Evolutionary conservation across 1,140 invertebrate species (phyloP), one percentile per base, ranked within the genome.

Genomic region (Eurosta solidaginis): DNA sequence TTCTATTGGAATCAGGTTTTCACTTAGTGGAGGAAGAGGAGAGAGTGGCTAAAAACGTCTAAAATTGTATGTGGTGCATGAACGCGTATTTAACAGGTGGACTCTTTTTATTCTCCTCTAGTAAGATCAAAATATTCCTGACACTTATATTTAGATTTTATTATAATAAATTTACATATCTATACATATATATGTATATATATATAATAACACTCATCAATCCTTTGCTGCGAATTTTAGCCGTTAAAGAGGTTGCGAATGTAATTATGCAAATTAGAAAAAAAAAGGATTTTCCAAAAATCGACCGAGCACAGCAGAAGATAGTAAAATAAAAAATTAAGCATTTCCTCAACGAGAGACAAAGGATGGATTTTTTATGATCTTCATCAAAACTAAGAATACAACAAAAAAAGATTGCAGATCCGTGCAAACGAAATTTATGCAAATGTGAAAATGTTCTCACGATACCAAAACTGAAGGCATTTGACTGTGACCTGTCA

Each of bases 361-460:
- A 68, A 68, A 59, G 17, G 33, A 12, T 40, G 5, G 45, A 3
- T 20, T 68, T 68, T 22, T 68, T 68, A 68, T 20, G 33, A 68
- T 68, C 59, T 68, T 40, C 59, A 68, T 42, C 59, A 68, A 22
- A 54, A 10, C 14, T 22, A 42, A 27, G 7, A 40, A 68, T 20
- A 36, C 17, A 63, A 59, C n/a, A n/a, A 59, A 68, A 68, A 42
- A 68, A 68, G 29, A 68, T 29, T 68, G 59, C 59, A 68, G 33
- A 68, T 42, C 59, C n/a, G 33, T 68, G 33, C 59, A 33, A 76
- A 76, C 4, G 29, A 76, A 76, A 76, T n/a, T 76, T 76, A 76
- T 76, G 74, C 47, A 76, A 76, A 76, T 76, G 20, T 52, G 33
- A 76, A 76, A 76, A 76, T 76, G 27, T 76, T 76, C 74, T 76